Evolutionary conservation across 2,797 vertebrate genomes (phyloP), one percentile per base, ranked within the genome.

Genomic region (Spinibarbus caldwelli): DNA sequence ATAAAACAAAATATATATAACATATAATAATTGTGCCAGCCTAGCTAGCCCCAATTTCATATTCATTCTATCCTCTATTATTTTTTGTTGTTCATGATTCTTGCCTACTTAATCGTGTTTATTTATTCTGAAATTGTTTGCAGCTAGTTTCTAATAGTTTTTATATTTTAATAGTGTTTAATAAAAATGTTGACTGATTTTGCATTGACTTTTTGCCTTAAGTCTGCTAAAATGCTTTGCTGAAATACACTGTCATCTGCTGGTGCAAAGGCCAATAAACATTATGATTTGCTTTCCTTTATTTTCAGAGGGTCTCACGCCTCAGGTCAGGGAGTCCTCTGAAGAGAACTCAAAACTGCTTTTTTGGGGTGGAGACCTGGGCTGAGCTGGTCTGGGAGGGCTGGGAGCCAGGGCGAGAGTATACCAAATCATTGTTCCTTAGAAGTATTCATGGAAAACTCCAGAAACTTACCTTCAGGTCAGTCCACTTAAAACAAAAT

Each of bases 391-490:
- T 93, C 1, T 99, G 98, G 98, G 93, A 90, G 80, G 93, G 92
- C 92, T 99, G 97, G 98, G 93, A 96, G 7, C 86, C 93, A 1
- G 96, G 93, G 21, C 92, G 89, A 88, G 96, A 98, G 90, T 93
- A 91, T 91, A 96, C 95, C n/a, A 97, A 95, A 91, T 94, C 90
- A 19, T 89, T 99, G 80, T 86, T 91, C 52, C 90, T 99, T 88
- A 98, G 95, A 94, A 99, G 97, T 21, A 87, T 96, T 12, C 91
- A 95, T 43, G 86, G 90, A 88, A 97, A 95, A 93, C 95, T 91
- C 41, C 96, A 97, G 90, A 98, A 95, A 91, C 93, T 98, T 38
- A 94, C 88, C 49, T 95, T 96, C 92, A 98, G 96, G 98, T 98
- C 87, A 7, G 86, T 89, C 75, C 19, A 5, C 41, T 57, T 21